Base-by-base conservation (phyloP, 2,888 invertebrate genomes). In the Ormyrus nitidulus region DNA sequence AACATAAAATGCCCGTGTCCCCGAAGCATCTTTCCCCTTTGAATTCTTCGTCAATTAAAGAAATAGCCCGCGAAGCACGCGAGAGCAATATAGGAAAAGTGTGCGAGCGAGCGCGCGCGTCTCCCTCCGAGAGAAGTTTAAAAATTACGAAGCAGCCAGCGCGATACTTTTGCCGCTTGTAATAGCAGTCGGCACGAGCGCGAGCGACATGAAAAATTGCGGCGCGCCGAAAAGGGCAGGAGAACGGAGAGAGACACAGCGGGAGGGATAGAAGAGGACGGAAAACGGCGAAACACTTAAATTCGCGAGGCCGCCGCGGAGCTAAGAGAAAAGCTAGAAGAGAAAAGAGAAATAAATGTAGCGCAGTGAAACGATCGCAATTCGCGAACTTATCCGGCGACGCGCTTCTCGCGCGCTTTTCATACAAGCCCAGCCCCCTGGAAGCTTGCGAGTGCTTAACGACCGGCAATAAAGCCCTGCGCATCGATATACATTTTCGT, bases 391-490 rank as follows among this genome's bases (percentile, higher is more conserved):
- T 79, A 74, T 77, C 64, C 77, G 73, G 68, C 77, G 77, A 49
- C 70, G 53, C 54, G 72, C 44, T 7, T 49, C 54, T 49, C 64
- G 44, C 13, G 34, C 54, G 13, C 54, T 65, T 78, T 62, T 74
- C 64, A 69, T 64, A 71, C 49, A 46, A 54, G 65, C 10, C 48
- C 10, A 34, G 44, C 11, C 44, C 6, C 56, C 5, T 44, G 7
- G n/a, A 75, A 72, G 77, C 78, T 74, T 69, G 77, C 73, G 51
- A 78, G 56, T 68, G 79, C 81, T 83, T 82, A 82, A 82, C 80
- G 81, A 82, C 71, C 77, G 70, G 81, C 79, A 79, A 78, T 81
- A 82, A 83, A 80, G 77, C 66, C 53, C 8, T 9, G 64, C 9
- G 62, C 61, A 77, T 74, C 71, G 66, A 70, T 77, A 73, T 82